Evolutionary conservation across 2,797 vertebrate genomes (phyloP).

Genomic region (Microchirus variegatus): DNA sequence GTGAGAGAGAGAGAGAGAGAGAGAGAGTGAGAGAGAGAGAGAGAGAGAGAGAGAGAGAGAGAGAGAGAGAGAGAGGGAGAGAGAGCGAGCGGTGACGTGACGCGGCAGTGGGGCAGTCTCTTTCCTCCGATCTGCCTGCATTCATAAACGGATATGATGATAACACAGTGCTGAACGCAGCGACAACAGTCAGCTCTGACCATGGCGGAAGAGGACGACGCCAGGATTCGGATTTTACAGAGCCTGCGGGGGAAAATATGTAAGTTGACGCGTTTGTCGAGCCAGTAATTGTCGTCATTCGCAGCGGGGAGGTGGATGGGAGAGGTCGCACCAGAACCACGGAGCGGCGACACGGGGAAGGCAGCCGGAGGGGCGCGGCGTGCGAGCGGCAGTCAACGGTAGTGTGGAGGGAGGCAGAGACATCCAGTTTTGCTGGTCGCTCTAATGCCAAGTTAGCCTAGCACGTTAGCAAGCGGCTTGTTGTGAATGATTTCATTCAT

Average conservation of each 20-base stretch:
- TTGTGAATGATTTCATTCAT: slow-evolving; percentile 60
- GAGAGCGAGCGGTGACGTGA: slow-evolving; percentile 58
- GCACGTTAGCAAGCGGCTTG: slow-evolving; percentile 62
- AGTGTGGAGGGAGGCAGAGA: slow-evolving; percentile 32
- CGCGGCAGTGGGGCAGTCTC: slow-evolving; percentile 73
- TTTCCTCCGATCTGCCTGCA: slow-evolving; percentile 66
- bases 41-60: neutral
- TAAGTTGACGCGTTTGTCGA: slow-evolving; percentile 77
- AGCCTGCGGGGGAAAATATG: slow-evolving; percentile 96
- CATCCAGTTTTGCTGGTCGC: slow-evolving; percentile 50
- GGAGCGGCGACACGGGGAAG: slow-evolving; percentile 47
- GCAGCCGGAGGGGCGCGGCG: slow-evolving; percentile 78
- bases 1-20: neutral
- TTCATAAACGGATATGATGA: slow-evolving; percentile 85
- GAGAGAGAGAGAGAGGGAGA: no score
- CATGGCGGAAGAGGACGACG: slow-evolving; percentile 90
- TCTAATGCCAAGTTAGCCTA: slow-evolving; percentile 63
- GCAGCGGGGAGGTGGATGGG: slow-evolving; percentile 8
- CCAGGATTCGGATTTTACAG: slow-evolving; percentile 91
- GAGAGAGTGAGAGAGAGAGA: no score
- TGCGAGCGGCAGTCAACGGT: slow-evolving; percentile 45
- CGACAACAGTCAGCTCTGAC: slow-evolving; percentile 74
- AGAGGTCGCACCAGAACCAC: slow-evolving; percentile 31
- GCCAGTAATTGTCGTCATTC: slow-evolving; percentile 10
- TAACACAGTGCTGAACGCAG: slow-evolving; percentile 75